Conservation (phyloP, 2,888 invertebrate species). For the Eurytoma adleriae region DNA sequence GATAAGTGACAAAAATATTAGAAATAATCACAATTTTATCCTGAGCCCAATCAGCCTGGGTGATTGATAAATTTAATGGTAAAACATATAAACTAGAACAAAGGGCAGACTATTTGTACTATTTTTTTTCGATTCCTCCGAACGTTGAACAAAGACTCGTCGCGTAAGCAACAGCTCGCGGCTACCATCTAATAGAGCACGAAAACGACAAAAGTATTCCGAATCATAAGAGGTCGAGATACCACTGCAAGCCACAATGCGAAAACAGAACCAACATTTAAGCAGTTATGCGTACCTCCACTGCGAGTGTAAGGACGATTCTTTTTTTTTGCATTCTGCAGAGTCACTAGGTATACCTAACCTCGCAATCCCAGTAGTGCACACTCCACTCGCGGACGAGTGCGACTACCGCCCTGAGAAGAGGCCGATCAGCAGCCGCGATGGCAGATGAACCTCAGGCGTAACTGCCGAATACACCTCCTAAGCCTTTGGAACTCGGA, state of each 20-base stretch:
- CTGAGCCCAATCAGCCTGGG: not conserved
- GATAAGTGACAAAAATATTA: slow-evolving; percentile 51
- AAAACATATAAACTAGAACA: slow-evolving; percentile 17
- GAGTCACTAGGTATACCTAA: slow-evolving; percentile 53
- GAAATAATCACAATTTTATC: slow-evolving; percentile 31
- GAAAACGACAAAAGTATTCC: slow-evolving; percentile 38
- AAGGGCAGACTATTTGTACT: not conserved
- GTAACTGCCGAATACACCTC: not conserved
- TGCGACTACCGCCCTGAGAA: not conserved
- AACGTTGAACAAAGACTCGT: slow-evolving; percentile 38
- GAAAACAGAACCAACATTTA: not conserved
- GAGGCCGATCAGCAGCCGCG: not conserved
- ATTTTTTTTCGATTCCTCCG: slow-evolving; percentile 14
- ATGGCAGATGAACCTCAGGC: not conserved
- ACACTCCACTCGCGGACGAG: not conserved
- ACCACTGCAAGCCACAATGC: not conserved
- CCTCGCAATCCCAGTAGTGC: slow-evolving; percentile 24
- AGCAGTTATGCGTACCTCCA: not conserved
- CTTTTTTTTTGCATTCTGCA: slow-evolving; percentile 41
- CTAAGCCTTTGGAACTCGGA: too few relatives aligned
- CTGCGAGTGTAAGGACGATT: not conserved
- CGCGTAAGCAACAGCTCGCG: not conserved
- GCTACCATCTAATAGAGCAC: not conserved
- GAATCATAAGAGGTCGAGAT: not conserved
- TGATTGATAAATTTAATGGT: slow-evolving; percentile 40